Conservation (phyloP, 2,888 invertebrate genomes). For the Sesamia inferens region DNA sequence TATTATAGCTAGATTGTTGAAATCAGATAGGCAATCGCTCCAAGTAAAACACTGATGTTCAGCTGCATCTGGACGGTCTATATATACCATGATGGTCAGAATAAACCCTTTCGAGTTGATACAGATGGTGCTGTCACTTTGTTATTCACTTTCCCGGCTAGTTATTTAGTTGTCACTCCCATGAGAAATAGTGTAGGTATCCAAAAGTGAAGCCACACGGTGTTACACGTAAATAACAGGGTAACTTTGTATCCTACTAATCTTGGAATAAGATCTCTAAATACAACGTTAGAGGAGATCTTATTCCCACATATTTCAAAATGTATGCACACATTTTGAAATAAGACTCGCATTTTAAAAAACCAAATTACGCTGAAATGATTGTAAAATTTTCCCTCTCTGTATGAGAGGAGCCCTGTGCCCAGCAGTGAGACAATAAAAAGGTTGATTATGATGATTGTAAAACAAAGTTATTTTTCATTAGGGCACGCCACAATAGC, state of each 20-base stretch:
- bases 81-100: not conserved
- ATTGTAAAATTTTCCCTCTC: no score
- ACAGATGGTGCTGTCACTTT: not conserved
- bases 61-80: no score
- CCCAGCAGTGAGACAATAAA: no score
- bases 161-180: slow-evolving; percentile 11
- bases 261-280: not conserved
- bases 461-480: no score
- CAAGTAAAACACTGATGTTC: not conserved
- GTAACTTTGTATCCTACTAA: not conserved
- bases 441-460: no score
- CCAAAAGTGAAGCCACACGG: not conserved
- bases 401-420: no score
- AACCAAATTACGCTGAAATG: not conserved
- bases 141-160: not conserved
- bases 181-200: slow-evolving; percentile 12
- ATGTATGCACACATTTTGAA: not conserved
- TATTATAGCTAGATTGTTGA: not conserved
- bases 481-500: no score
- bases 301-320: not conserved
- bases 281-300: no score
- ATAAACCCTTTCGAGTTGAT: not conserved
- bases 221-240: not conserved
- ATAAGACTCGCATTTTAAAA: not conserved
- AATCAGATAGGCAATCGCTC: not conserved